These are phyloP conservation scores for Neodon shergylaensis DNA, from an alignment of 2,113 vertebrate species.

Conservation along the genomic window DNA sequence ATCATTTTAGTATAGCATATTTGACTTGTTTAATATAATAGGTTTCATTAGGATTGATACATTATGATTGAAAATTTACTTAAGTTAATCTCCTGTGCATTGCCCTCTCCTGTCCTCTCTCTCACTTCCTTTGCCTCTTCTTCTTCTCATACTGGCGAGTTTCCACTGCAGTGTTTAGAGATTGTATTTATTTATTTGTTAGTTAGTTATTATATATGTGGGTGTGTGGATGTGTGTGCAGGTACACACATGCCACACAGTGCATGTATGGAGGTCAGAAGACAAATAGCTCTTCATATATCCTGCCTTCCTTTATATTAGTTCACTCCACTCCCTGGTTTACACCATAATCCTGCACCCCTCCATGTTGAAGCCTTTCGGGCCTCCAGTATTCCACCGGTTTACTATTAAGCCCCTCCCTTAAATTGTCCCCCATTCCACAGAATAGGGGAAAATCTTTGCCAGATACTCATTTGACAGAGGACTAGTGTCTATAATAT, in stretches of 20 bases:
- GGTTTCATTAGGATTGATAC: background rate
- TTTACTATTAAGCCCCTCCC: background rate
- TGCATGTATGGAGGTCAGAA: background rate
- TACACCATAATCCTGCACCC: background rate
- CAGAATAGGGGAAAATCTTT: too few relatives aligned
- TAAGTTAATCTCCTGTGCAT: background rate
- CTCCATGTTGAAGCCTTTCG: background rate
- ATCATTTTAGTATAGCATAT: background rate
- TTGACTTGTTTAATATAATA: background rate
- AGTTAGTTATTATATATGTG: background rate
- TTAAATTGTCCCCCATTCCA: background rate
- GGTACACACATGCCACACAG: background rate
- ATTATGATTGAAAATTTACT: background rate
- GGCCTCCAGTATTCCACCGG: accelerated
- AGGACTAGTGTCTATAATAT: too few relatives aligned
- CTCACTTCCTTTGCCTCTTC: background rate
- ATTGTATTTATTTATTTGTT: background rate
- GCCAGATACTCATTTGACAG: too few relatives aligned
- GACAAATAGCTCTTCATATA: background rate
- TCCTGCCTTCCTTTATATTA: background rate
- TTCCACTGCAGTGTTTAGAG: background rate
- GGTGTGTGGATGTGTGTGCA: background rate
- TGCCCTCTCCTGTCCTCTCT: background rate
- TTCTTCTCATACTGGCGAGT: background rate
- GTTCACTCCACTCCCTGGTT: background rate